Conservation (phyloP, 2,113 vertebrate species). For the Podocnemis expansa region DNA sequence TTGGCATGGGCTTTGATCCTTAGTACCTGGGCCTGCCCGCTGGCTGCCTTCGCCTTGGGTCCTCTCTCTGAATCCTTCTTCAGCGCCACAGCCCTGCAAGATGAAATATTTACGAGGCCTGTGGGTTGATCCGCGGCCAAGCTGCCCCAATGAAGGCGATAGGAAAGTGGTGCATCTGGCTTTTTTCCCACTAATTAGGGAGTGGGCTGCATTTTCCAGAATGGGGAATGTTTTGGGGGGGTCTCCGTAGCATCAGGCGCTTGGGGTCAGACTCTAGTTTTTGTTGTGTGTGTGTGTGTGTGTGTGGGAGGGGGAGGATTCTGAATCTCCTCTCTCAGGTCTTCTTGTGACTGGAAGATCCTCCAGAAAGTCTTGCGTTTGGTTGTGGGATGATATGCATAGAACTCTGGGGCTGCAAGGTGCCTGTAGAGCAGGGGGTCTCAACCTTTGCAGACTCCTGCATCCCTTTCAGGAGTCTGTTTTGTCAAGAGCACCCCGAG, state of each 20-base stretch:
- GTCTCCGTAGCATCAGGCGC: background rate
- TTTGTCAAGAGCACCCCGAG: too few relatives aligned
- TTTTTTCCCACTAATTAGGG: background rate
- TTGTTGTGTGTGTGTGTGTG: background rate
- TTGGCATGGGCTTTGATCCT: background rate
- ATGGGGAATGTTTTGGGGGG: background rate
- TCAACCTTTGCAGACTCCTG: too few relatives aligned
- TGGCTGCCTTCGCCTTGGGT: background rate
- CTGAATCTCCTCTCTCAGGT: background rate
- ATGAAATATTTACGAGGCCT: background rate
- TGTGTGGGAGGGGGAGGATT: background rate
- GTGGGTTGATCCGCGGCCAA: background rate
- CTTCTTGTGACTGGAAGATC: background rate
- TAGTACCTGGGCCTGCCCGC: background rate
- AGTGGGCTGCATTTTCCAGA: background rate
- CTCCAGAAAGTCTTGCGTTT: background rate
- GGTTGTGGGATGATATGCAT: background rate
- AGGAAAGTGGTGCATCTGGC: background rate
- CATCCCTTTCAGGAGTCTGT: too few relatives aligned
- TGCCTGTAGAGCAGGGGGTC: too few relatives aligned
- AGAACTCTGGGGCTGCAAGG: background rate
- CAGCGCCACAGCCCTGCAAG: background rate
- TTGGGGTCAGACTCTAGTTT: background rate
- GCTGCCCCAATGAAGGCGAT: background rate
- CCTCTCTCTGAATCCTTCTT: background rate